These are phyloP conservation scores for Sarotherodon lohbergeri DNA, from an alignment of 2,113 vertebrate genomes.

Conservation along the genomic window DNA sequence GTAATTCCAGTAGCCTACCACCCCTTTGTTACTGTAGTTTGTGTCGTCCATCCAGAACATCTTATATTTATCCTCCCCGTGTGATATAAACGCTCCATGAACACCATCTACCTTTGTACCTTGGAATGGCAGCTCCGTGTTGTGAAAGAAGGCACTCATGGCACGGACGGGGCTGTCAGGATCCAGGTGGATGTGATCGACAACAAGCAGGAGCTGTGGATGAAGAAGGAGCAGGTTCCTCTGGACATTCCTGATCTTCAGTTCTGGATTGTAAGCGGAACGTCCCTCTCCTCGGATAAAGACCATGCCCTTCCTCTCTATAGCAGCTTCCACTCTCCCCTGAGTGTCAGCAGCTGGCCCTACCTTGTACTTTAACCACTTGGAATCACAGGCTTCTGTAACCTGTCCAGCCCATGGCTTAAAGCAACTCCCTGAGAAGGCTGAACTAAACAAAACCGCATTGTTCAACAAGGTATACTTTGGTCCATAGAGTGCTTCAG, in stretches of 20 bases:
- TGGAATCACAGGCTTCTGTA: slow-evolving; percentile 93
- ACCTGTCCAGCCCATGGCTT: slow-evolving; percentile 93
- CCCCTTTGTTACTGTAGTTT: slow-evolving; percentile 82
- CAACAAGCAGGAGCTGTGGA: slow-evolving; percentile 89
- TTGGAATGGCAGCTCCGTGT: slow-evolving; percentile 88
- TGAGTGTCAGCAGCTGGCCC: slow-evolving; percentile 85
- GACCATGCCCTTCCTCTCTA: slow-evolving; percentile 81
- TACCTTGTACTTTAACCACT: slow-evolving; percentile 94
- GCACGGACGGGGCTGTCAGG: slow-evolving; percentile 77
- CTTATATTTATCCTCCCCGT: slow-evolving; percentile 82
- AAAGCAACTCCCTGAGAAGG: slow-evolving; percentile 83
- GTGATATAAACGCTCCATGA: slow-evolving; percentile 83
- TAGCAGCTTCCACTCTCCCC: slow-evolving; percentile 81
- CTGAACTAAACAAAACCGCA: slow-evolving; percentile 85
- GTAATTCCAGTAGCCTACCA: slow-evolving; percentile 81
- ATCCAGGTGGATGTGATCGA: slow-evolving; percentile 88
- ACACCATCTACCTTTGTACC: slow-evolving; percentile 76
- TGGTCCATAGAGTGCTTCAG: slow-evolving; percentile 94
- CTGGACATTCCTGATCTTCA: slow-evolving; percentile 84
- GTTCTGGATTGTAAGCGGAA: slow-evolving; percentile 82
- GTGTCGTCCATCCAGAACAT: slow-evolving; percentile 99
- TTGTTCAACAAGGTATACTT: slow-evolving; percentile 96
- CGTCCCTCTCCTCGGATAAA: slow-evolving; percentile 90
- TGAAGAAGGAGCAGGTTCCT: slow-evolving; percentile 90
- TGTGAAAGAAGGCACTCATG: slow-evolving; percentile 92